phyloP scores from a whole-genome alignment of 2,888 invertebrate genomes.

The Drosophila niveifrons region DNA sequence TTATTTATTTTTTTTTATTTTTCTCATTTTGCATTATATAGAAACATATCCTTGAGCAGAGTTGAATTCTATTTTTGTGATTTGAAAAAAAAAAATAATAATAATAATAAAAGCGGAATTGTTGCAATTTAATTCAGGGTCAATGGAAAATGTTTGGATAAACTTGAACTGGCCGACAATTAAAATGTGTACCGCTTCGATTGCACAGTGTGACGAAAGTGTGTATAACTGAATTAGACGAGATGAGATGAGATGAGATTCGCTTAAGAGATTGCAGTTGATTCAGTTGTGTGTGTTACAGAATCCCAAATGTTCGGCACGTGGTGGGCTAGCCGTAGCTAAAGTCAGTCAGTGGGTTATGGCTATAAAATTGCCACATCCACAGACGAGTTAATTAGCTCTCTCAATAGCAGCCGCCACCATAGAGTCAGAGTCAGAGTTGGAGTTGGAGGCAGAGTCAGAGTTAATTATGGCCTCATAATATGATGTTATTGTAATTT shows the following conservation, averaged over 20 bases:
- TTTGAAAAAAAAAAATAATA: constrained; percentile 24
- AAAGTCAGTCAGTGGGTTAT: constrained; percentile 76
- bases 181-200: constrained; percentile 53
- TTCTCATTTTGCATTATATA: not conserved
- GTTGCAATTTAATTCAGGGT: constrained; percentile 49
- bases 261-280: constrained; percentile 14
- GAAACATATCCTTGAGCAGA: constrained; percentile 44
- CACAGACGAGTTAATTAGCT: constrained; percentile 69
- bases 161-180: constrained; percentile 59
- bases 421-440: constrained; percentile 16
- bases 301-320: constrained; percentile 52
- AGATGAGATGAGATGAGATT: constrained; percentile 22
- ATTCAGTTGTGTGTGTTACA: constrained; percentile 32
- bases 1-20: not conserved
- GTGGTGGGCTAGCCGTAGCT: constrained; percentile 37
- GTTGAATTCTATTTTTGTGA: constrained; percentile 29
- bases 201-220: constrained; percentile 58
- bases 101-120: constrained; percentile 32
- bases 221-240: constrained; percentile 15
- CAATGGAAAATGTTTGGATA: constrained; percentile 65
- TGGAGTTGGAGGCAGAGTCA: constrained; percentile 38
- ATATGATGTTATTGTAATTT: constrained; percentile 67
- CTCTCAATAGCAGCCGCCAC: constrained; percentile 41
- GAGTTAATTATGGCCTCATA: constrained; percentile 65
- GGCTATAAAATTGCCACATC: constrained; percentile 49